phyloP scores from a whole-genome alignment of 1,140 invertebrate genomes.

The Pentalonia nigronervosa region DNA sequence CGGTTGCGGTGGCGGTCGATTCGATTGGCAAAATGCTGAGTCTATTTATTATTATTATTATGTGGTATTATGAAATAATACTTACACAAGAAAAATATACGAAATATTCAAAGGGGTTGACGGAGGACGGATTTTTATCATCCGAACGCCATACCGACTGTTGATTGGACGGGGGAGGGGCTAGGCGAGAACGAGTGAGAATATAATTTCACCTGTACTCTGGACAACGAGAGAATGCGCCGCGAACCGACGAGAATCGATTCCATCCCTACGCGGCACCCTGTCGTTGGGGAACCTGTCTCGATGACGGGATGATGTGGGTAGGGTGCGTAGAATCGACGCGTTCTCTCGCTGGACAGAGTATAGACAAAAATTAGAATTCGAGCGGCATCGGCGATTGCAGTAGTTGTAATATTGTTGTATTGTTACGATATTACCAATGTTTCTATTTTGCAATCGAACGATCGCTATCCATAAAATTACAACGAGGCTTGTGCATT shows the following conservation, averaged over 20 bases:
- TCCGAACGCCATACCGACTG: background rate
- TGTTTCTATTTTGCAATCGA: background rate
- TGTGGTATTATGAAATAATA: background rate
- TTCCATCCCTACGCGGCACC: too few relatives aligned
- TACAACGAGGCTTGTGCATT: too few relatives aligned
- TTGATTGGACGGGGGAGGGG: background rate
- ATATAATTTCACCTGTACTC: too few relatives aligned
- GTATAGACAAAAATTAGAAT: background rate
- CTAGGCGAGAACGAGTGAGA: background rate
- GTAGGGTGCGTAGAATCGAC: too few relatives aligned
- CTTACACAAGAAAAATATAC: background rate
- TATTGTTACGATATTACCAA: too few relatives aligned
- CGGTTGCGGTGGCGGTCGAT: background rate
- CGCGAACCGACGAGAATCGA: too few relatives aligned
- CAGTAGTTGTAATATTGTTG: background rate
- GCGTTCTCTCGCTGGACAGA: too few relatives aligned
- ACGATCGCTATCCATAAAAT: too few relatives aligned
- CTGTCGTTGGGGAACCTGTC: too few relatives aligned
- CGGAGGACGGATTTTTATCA: background rate
- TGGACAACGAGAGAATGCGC: too few relatives aligned
- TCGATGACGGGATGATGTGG: too few relatives aligned
- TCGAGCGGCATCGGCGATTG: background rate
- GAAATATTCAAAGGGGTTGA: background rate
- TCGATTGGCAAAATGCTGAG: background rate
- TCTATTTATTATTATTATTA: background rate